Evolutionary conservation across 2,113 vertebrate species (phyloP).

Genomic region (Balaeniceps rex): DNA sequence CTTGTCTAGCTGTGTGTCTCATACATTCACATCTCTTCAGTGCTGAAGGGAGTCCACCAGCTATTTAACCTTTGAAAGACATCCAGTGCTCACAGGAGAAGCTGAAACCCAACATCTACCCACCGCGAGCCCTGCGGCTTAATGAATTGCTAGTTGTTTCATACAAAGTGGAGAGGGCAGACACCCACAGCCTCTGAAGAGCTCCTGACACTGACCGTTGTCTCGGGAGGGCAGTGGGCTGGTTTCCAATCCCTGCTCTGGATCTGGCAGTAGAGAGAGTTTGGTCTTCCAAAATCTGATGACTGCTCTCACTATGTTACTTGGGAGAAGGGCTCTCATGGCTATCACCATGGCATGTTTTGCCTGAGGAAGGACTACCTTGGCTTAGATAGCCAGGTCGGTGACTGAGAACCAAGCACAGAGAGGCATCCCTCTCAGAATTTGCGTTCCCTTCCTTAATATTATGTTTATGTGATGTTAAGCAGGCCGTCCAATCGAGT

Average conservation of each 20-base stretch:
- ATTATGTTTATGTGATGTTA: background rate
- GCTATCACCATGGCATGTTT: background rate
- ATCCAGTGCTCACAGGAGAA: background rate
- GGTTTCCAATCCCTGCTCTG: background rate
- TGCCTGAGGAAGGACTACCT: background rate
- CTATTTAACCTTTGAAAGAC: background rate
- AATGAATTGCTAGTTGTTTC: background rate
- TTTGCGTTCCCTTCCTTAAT: background rate
- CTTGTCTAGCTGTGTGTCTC: background rate
- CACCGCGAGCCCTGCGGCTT: fast-evolving
- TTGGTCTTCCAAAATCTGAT: background rate
- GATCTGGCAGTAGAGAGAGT: background rate
- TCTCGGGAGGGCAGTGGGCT: background rate
- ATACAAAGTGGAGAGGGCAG: background rate
- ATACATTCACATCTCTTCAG: background rate
- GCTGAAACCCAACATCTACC: background rate
- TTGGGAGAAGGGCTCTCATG: background rate
- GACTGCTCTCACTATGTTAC: background rate
- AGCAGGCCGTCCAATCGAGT: background rate
- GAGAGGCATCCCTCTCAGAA: background rate
- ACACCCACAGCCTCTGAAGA: background rate
- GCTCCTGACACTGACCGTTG: background rate
- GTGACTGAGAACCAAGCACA: background rate
- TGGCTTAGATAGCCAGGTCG: background rate
- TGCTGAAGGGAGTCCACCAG: background rate